phyloP scores from a whole-genome alignment of 2,888 invertebrate genomes.

The Andrena bucephala region DNA sequence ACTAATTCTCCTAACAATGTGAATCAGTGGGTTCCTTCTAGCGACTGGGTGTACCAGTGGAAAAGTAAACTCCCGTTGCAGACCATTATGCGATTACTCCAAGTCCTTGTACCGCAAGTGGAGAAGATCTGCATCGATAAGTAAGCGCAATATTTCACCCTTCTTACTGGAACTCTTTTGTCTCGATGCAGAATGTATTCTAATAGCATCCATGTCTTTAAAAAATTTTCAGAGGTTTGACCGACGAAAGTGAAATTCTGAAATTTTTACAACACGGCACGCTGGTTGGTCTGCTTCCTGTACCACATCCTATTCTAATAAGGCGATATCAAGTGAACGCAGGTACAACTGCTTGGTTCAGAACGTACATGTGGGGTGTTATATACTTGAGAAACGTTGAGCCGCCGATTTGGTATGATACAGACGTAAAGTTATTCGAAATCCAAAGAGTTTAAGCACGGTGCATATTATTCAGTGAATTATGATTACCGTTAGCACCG shows the following conservation, averaged over 20 bases:
- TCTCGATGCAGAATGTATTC: not conserved
- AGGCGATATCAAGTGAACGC: conserved; percentile 99
- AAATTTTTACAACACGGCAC: conserved; percentile 99
- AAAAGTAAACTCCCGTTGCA: conserved; percentile 98
- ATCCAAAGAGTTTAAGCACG: conserved; percentile 94
- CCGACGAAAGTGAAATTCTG: conserved; percentile 99
- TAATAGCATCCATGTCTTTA: not conserved
- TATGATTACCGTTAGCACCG: conserved; percentile 36
- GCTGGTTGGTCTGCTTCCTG: conserved; percentile 97
- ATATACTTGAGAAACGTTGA: conserved; percentile 99
- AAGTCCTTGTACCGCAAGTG: conserved; percentile 99
- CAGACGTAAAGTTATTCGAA: conserved; percentile 99
- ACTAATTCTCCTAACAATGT: conserved; percentile 71
- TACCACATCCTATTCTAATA: conserved; percentile 99
- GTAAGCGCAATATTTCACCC: conserved; percentile 67
- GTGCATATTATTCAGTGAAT: conserved; percentile 22
- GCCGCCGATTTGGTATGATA: conserved; percentile 99
- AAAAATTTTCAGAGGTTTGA: conserved; percentile 91
- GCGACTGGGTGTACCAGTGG: conserved; percentile 98
- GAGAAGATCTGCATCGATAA: conserved; percentile 99
- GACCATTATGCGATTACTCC: conserved; percentile 99
- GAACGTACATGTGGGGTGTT: conserved; percentile 99
- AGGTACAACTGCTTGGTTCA: conserved; percentile 99
- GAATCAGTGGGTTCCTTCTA: conserved; percentile 94
- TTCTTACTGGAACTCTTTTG: no score